Evolutionary conservation across 2,797 vertebrate genomes (phyloP), one percentile per base, ranked within the genome.

Genomic region (Nothura maculosa): DNA sequence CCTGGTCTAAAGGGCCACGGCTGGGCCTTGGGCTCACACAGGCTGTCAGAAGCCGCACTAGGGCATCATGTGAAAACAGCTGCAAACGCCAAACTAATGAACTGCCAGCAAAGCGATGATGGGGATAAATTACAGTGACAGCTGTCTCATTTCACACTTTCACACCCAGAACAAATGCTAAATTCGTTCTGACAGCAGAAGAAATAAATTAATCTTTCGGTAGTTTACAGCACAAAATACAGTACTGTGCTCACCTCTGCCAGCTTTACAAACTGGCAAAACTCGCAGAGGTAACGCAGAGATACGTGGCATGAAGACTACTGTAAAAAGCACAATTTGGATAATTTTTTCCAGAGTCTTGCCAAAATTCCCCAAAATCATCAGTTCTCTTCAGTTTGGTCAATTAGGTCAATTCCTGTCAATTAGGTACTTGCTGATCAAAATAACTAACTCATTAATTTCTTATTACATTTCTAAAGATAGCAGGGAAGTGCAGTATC

Each of bases 181-280:
- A 90, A 92, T 92, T 96, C 92, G 67, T 80, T 86, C 78, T 87
- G 86, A 92, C 63, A 83, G 63, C 64, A 96, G 27, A 32, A 67
- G 79, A 92, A 96, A 80, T 40, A 93, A 88, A 87, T 81, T 69
- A 62, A 92, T 96, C 87, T 92, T 87, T 62, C 34, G 70, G 76
- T 82, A 78, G 58, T 90, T 92, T 89, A 58, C 58, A 76, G 70
- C 68, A 78, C n/a, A 64, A 94, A 80, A 92, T 79, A 30, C 67
- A 87, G n/a, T 82, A 42, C 66, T 87, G 47, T n/a, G n/a, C n/a
- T n/a, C n/a, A n/a, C n/a, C n/a, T n/a, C n/a, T n/a, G n/a, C n/a
- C n/a, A n/a, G n/a, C n/a, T n/a, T n/a, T n/a, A n/a, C n/a, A n/a
- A n/a, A 58, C 28, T 50, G 85, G 63, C 60, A 58, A 48, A 85